phyloP scores from a whole-genome alignment of 2,888 invertebrate genomes.

The Acleris sparsana region DNA sequence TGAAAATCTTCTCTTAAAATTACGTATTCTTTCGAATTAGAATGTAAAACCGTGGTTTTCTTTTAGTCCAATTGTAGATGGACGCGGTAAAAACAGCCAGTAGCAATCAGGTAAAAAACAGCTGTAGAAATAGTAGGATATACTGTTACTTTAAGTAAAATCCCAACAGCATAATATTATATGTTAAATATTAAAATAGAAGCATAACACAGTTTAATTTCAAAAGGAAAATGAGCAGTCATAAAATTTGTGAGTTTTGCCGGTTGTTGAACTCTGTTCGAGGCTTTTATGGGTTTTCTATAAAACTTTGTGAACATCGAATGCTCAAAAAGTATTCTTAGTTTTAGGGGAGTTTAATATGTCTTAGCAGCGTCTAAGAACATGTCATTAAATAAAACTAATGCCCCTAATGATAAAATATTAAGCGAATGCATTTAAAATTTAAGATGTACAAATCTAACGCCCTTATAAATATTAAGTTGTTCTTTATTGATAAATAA shows the following conservation, averaged over 20 bases:
- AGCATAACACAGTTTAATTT: conserved; percentile 7
- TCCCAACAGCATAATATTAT: neutral
- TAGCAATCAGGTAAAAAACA: neutral
- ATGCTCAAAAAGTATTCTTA: conserved; percentile 12
- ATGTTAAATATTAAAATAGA: neutral
- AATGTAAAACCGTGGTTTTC: too few relatives aligned
- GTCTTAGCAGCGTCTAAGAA: too few relatives aligned
- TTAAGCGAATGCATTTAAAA: too few relatives aligned
- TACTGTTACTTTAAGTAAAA: neutral
- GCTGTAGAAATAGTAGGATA: neutral
- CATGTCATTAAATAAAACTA: too few relatives aligned
- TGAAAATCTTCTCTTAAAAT: too few relatives aligned
- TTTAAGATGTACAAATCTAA: too few relatives aligned
- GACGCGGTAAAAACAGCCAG: too few relatives aligned
- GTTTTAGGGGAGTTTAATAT: neutral
- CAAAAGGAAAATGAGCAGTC: conserved; percentile 10
- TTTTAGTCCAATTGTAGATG: too few relatives aligned
- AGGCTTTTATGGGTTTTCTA: conserved; percentile 13
- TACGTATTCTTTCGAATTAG: too few relatives aligned
- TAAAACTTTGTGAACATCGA: conserved; percentile 16
- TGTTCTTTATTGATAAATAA: too few relatives aligned
- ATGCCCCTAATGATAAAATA: too few relatives aligned
- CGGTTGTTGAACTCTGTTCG: conserved; percentile 11
- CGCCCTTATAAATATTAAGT: too few relatives aligned
- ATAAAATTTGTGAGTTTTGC: conserved; percentile 9